A percentile compares a stretch with the other conserved stretches of the same genome.
These are phyloP conservation scores for Nautilus pompilius DNA, from an alignment of 1,140 invertebrate species.

Conservation along the genomic window DNA sequence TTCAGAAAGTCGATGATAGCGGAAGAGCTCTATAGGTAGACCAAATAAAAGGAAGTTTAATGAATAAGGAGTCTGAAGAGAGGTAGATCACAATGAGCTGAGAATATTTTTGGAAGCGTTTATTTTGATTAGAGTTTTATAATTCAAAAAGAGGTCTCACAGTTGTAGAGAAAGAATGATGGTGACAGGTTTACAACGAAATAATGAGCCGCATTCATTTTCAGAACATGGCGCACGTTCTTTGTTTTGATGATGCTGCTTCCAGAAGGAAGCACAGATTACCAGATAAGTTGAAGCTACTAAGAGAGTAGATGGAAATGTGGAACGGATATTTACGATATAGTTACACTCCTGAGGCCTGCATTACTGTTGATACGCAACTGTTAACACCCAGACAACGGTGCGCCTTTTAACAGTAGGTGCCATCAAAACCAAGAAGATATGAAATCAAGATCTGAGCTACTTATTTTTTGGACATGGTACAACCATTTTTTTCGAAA, in stretches of 20 bases:
- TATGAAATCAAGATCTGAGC: slow-evolving; percentile 57
- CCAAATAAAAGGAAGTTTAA: too few relatives aligned
- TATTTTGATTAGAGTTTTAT: too few relatives aligned
- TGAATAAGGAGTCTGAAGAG: too few relatives aligned
- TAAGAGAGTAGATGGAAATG: slow-evolving; percentile 28
- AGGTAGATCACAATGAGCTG: too few relatives aligned
- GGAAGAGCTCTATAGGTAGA: too few relatives aligned
- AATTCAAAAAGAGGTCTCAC: too few relatives aligned
- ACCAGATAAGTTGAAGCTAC: slow-evolving; percentile 24
- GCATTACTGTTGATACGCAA: slow-evolving; percentile 40
- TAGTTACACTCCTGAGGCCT: slow-evolving; percentile 19
- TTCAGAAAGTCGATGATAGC: too few relatives aligned
- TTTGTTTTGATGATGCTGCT: slow-evolving; percentile 30
- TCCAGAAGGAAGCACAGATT: slow-evolving; percentile 12
- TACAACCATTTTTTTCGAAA: too few relatives aligned
- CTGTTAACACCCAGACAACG: slow-evolving; percentile 30
- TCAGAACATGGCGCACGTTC: slow-evolving; percentile 6
- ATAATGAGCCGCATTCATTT: slow-evolving; percentile 17
- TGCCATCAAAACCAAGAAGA: slow-evolving; percentile 57
- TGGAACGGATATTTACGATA: slow-evolving; percentile 8
- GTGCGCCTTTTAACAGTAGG: slow-evolving; percentile 42
- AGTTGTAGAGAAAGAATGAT: too few relatives aligned
- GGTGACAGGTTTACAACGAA: slow-evolving; percentile 9
- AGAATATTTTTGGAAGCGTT: too few relatives aligned
- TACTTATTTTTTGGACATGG: too few relatives aligned